Conservation (phyloP, 2,888 invertebrate genomes). For the Volucella inflata region DNA sequence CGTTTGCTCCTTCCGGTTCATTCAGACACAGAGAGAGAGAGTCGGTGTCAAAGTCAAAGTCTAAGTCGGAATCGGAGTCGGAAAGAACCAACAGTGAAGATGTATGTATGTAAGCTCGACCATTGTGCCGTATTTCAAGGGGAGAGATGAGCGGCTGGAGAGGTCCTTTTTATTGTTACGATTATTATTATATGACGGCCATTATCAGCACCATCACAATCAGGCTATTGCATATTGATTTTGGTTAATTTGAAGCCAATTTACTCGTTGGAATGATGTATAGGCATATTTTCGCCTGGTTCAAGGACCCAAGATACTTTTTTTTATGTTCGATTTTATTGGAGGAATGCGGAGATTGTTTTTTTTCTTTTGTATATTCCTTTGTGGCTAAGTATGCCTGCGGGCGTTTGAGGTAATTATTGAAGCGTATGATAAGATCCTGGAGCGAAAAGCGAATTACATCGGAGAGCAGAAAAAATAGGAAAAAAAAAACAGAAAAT, state of each 20-base stretch:
- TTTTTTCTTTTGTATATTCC: not conserved
- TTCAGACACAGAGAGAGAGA: conserved; percentile 11
- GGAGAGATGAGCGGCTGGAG: not conserved
- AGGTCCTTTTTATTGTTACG: conserved; percentile 30
- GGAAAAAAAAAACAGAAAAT: not conserved
- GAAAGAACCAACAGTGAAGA: no score
- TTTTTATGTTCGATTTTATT: conserved; percentile 14
- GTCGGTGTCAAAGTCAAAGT: not conserved
- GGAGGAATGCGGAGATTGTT: not conserved
- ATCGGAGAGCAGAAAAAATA: no score
- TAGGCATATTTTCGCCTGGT: conserved; percentile 26
- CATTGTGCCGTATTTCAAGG: conserved; percentile 9
- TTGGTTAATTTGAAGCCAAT: conserved; percentile 48
- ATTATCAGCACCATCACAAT: conserved; percentile 58
- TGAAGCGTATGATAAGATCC: conserved; percentile 32
- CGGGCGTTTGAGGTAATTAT: conserved; percentile 28
- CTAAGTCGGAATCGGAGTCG: no score
- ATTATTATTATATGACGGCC: conserved; percentile 52
- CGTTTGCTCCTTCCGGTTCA: conserved; percentile 45
- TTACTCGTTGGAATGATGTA: conserved; percentile 39
- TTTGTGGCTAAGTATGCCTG: not conserved
- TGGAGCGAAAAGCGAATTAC: not conserved
- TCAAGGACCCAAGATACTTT: conserved; percentile 1
- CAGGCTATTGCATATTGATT: conserved; percentile 61
- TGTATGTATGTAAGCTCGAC: conserved; percentile 5